Percentiles rank a stretch among this genome's conserved stretches.
Evolutionary conservation across 1,140 invertebrate species (phyloP).

Genomic region (Metaphire vulgaris): DNA sequence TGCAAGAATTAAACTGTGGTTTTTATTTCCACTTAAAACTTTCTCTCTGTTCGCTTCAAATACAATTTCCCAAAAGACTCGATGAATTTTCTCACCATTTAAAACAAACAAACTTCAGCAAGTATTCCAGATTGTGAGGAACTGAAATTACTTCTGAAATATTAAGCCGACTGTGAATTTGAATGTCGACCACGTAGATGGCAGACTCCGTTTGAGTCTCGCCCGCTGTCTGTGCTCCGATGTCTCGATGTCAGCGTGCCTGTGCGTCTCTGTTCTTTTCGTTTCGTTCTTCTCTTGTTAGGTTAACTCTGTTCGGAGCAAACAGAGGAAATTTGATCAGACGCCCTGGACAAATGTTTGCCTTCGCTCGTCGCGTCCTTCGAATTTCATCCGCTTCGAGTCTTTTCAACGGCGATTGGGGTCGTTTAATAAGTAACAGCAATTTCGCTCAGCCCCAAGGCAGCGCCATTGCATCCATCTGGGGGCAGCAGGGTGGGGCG

Average conservation of each 20-base stretch:
- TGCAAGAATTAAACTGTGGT: too few species aligned
- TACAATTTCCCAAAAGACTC: too few species aligned
- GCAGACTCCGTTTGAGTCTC: too few species aligned
- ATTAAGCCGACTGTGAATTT: too few species aligned
- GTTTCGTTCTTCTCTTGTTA: background rate
- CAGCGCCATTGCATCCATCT: background rate
- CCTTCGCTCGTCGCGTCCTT: background rate
- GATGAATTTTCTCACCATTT: too few species aligned
- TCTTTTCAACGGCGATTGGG: background rate
- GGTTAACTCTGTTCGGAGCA: background rate
- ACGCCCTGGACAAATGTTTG: background rate
- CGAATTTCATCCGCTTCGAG: background rate
- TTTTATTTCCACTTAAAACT: too few species aligned
- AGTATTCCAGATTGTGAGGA: too few species aligned
- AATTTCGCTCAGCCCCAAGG: background rate
- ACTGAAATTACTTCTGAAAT: too few species aligned
- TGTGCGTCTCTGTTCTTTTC: background rate
- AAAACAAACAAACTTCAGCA: too few species aligned
- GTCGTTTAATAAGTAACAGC: background rate
- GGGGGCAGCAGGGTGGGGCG: background rate
- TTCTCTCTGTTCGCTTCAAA: too few species aligned
- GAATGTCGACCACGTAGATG: too few species aligned
- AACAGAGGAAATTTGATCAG: background rate
- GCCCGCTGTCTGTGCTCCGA: too few species aligned
- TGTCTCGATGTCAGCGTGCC: background rate